Conservation (phyloP, 2,888 invertebrate species). For the Trissoscelio sp. region DNA sequence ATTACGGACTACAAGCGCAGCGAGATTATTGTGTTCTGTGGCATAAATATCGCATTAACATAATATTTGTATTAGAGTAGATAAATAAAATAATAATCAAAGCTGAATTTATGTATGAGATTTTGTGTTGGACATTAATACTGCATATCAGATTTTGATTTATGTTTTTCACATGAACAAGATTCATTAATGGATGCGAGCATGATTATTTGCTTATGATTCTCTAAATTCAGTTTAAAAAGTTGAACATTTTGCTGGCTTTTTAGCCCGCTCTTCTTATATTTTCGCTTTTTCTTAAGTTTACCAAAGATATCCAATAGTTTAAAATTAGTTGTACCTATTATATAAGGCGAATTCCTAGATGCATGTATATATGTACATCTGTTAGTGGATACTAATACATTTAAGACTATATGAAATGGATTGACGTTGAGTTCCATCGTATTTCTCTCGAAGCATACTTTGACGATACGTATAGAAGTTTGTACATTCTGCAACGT, state of each 20-base stretch:
- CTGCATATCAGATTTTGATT: background rate
- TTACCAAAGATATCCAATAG: constrained; percentile 30
- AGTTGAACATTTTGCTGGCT: background rate
- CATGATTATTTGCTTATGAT: background rate
- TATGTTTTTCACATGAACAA: background rate
- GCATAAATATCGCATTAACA: constrained; percentile 16
- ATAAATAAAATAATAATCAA: constrained; percentile 22
- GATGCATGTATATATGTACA: background rate
- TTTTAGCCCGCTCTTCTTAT: background rate
- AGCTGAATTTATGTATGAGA: background rate
- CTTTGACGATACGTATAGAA: constrained; percentile 3
- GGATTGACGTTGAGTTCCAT: constrained; percentile 11
- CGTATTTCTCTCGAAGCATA: background rate
- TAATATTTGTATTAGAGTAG: constrained; percentile 4
- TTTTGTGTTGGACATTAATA: background rate
- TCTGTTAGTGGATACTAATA: constrained; percentile 8
- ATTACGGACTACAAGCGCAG: constrained; percentile 1
- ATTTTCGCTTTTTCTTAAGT: background rate
- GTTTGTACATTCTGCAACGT: background rate
- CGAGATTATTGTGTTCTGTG: background rate
- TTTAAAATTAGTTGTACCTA: constrained; percentile 41
- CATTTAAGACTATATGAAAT: constrained; percentile 2
- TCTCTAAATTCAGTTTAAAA: background rate
- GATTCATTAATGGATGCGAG: background rate
- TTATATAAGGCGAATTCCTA: constrained; percentile 12